These are phyloP conservation scores for Bimastos eiseni DNA, from an alignment of 2,888 invertebrate genomes.

Conservation along the genomic window DNA sequence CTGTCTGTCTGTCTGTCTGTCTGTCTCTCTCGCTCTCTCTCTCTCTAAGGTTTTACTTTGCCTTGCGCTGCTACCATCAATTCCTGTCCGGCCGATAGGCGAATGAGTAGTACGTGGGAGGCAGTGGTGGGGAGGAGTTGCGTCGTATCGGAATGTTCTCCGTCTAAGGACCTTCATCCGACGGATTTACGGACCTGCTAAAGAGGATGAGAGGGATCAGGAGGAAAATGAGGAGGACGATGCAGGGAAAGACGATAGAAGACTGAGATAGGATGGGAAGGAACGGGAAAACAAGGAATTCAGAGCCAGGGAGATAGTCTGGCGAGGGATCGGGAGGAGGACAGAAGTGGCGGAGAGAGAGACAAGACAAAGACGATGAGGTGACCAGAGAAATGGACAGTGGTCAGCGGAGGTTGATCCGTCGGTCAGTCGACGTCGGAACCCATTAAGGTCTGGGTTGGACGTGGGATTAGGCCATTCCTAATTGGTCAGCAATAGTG, in stretches of 20 bases:
- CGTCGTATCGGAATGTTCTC: background rate
- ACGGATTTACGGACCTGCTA: background rate
- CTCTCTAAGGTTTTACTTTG: background rate
- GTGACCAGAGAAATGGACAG: background rate
- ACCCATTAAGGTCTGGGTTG: background rate
- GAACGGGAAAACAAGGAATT: background rate
- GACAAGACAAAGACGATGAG: background rate
- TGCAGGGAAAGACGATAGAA: background rate
- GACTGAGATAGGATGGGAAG: background rate
- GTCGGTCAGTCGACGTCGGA: background rate
- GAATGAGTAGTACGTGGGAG: background rate
- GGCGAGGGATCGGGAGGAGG: too few species aligned
- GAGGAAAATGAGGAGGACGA: background rate
- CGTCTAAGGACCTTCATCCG: background rate
- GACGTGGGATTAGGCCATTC: background rate
- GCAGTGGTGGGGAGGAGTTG: background rate
- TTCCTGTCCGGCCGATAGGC: background rate
- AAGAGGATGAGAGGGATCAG: background rate
- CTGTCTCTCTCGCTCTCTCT: background rate
- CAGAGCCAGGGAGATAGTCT: too few species aligned
- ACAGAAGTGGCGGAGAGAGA: too few species aligned
- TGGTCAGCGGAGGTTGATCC: background rate
- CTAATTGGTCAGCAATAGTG: constrained; percentile 10
- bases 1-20: background rate
- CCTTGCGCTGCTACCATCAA: background rate